These are phyloP conservation scores for Oxyura jamaicensis DNA, from an alignment of 2,113 vertebrate genomes.

Conservation along the genomic window DNA sequence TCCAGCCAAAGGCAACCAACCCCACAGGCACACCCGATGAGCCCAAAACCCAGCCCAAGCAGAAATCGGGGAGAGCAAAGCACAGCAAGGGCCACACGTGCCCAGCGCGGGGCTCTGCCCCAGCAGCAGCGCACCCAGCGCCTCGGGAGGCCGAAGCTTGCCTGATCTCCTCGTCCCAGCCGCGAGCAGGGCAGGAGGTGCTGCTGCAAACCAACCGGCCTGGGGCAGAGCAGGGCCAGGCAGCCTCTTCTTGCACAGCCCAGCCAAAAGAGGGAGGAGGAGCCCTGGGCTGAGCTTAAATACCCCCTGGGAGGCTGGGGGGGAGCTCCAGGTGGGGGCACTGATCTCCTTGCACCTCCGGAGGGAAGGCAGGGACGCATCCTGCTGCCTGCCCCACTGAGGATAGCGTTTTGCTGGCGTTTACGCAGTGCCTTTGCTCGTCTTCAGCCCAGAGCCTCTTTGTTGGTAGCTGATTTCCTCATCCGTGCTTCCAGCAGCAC, in stretches of 20 bases:
- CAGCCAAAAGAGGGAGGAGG: accelerated
- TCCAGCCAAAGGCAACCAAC: no score
- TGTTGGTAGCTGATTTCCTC: no score
- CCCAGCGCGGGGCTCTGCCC: no score
- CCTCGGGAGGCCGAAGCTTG: neutral
- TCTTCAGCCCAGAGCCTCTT: no score
- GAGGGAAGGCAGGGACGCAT: neutral
- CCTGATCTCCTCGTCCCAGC: neutral
- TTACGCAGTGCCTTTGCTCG: no score
- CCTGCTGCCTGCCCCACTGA: no score
- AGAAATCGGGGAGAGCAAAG: neutral
- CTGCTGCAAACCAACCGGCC: accelerated
- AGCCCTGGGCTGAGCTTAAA: neutral
- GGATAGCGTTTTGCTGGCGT: no score
- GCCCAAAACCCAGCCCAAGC: no score
- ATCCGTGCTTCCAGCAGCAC: neutral
- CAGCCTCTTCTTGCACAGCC: neutral
- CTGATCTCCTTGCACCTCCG: neutral
- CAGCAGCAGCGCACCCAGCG: neutral
- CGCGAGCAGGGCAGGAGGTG: neutral
- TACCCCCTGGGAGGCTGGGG: neutral
- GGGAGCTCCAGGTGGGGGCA: neutral
- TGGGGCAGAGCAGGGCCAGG: accelerated
- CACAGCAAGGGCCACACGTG: no score
- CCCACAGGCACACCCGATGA: neutral